Conservation (phyloP, 2,888 invertebrate genomes). For the Incurvaria masculella region DNA sequence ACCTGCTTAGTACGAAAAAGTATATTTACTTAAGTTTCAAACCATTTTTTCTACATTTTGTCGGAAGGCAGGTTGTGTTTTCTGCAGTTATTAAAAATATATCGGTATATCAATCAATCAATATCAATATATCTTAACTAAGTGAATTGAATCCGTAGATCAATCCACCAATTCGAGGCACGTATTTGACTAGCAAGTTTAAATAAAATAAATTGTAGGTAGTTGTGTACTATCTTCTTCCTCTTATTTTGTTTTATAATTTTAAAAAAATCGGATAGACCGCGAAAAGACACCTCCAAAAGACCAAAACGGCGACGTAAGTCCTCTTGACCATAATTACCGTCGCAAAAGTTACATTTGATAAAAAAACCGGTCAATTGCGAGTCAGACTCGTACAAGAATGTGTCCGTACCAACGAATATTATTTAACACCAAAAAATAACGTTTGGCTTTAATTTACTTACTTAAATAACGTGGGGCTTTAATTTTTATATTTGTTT, state of each 20-base stretch:
- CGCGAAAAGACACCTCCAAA: not conserved
- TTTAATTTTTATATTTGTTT: too few relatives aligned
- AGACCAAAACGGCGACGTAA: not conserved
- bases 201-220: not conserved
- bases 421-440: too few relatives aligned
- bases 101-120: too few relatives aligned
- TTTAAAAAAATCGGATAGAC: not conserved
- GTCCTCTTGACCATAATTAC: not conserved
- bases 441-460: conserved; percentile 2
- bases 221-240: not conserved
- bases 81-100: too few relatives aligned
- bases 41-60: too few relatives aligned
- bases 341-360: not conserved
- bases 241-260: not conserved
- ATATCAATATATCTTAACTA: too few relatives aligned
- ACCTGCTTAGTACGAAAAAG: too few relatives aligned
- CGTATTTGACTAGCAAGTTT: not conserved
- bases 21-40: too few relatives aligned
- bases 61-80: too few relatives aligned
- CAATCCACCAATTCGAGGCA: not conserved
- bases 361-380: conserved; percentile 2
- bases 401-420: not conserved
- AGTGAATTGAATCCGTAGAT: conserved; percentile 2
- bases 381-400: not conserved
- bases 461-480: not conserved